These are phyloP conservation scores for Gryon sp. DNA, from an alignment of 1,140 invertebrate genomes.

Conservation along the genomic window DNA sequence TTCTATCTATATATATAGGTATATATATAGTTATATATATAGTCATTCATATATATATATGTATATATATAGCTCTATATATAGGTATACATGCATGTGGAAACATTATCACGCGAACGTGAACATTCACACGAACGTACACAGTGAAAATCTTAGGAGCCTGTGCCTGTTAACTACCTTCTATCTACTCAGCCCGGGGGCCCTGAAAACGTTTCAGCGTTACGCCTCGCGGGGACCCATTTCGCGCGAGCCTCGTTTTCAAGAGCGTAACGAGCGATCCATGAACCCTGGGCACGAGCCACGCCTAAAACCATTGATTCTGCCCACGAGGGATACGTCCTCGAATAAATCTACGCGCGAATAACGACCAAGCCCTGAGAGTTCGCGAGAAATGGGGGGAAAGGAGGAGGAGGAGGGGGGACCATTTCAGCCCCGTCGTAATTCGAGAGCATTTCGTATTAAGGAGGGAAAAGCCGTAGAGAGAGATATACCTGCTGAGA, in stretches of 20 bases:
- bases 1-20: conserved; percentile 7
- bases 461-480: conserved; percentile 41
- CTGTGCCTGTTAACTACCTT: conserved; percentile 75
- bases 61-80: too few relatives aligned
- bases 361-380: conserved; percentile 54
- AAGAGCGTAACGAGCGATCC: conserved; percentile 63
- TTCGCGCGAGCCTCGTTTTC: conserved; percentile 69
- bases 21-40: too few relatives aligned
- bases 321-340: conserved; percentile 57
- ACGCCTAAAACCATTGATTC: conserved; percentile 61
- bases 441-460: conserved; percentile 54
- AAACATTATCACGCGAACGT: background rate
- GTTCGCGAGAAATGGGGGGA: too few relatives aligned
- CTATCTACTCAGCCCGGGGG: conserved; percentile 74
- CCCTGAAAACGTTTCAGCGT: conserved; percentile 74
- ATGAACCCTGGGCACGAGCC: conserved; percentile 60
- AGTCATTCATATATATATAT: too few relatives aligned
- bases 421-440: conserved; percentile 35
- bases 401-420: too few relatives aligned
- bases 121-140: conserved; percentile 1
- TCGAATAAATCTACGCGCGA: conserved; percentile 63
- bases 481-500: conserved; percentile 35
- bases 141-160: conserved; percentile 75
- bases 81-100: too few relatives aligned
- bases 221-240: conserved; percentile 77